These are phyloP conservation scores for Vollenhovia emeryi DNA, from an alignment of 1,140 invertebrate genomes.

Conservation along the genomic window DNA sequence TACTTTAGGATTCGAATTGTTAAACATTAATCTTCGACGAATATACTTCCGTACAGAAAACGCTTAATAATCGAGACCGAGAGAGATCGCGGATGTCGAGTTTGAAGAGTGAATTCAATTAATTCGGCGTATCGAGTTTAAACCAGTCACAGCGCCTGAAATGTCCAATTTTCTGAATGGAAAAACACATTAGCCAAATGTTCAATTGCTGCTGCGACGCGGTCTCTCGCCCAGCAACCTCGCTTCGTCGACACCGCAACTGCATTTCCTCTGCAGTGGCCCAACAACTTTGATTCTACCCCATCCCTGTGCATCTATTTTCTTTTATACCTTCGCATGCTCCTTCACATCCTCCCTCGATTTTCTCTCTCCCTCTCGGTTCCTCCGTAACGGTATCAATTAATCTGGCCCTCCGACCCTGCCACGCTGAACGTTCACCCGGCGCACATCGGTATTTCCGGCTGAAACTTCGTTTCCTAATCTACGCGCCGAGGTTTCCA, in stretches of 20 bases:
- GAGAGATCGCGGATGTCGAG: conserved; percentile 61
- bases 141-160: conserved; percentile 71
- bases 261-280: conserved; percentile 70
- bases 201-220: conserved; percentile 82
- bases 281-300: conserved; percentile 61
- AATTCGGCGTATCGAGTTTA: conserved; percentile 78
- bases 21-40: conserved; percentile 30
- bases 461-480: conserved; percentile 70
- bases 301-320: conserved; percentile 43
- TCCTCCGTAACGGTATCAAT: conserved; percentile 69
- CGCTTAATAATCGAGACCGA: conserved; percentile 78
- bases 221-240: conserved; percentile 71
- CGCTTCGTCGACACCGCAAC: conserved; percentile 50
- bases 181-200: conserved; percentile 83
- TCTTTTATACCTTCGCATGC: conserved; percentile 43
- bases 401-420: conserved; percentile 72
- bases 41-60: conserved; percentile 42
- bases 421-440: conserved; percentile 66
- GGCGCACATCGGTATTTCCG: conserved; percentile 67
- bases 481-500: conserved; percentile 42
- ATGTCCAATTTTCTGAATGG: conserved; percentile 84
- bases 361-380: conserved; percentile 44
- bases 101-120: conserved; percentile 79
- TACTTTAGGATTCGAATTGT: background rate
- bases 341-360: conserved; percentile 51